These are phyloP conservation scores for Noctua comes DNA, from an alignment of 2,888 invertebrate species.

Conservation along the genomic window DNA sequence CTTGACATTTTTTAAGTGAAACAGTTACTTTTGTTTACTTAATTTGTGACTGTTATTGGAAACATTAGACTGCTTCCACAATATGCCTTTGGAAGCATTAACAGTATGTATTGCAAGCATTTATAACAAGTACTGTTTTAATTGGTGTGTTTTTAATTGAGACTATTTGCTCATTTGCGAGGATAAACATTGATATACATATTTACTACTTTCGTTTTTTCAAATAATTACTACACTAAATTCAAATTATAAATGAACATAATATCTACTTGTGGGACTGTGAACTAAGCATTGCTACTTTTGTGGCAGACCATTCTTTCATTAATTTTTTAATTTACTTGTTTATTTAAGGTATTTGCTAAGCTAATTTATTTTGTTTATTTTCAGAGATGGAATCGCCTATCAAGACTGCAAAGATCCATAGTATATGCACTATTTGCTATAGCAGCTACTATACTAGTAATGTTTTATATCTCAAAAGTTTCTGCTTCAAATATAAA, in stretches of 20 bases:
- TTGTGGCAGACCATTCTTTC: background rate
- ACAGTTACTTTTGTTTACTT: background rate
- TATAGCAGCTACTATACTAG: constrained; percentile 90
- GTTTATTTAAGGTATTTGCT: background rate
- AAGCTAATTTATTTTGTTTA: background rate
- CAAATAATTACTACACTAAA: background rate
- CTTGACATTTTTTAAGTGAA: background rate
- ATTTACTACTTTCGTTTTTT: background rate
- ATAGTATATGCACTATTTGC: constrained; percentile 92
- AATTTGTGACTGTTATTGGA: constrained; percentile 19
- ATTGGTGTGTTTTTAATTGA: background rate
- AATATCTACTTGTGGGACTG: background rate
- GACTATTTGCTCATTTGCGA: background rate
- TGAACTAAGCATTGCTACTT: background rate
- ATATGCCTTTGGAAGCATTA: constrained; percentile 16
- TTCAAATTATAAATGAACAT: background rate
- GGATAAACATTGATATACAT: background rate
- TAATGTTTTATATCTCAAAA: constrained; percentile 90
- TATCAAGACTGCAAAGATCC: constrained; percentile 95
- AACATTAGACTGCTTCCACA: background rate
- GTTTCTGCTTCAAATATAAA: constrained; percentile 70
- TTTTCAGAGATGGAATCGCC: constrained; percentile 95
- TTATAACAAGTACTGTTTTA: background rate
- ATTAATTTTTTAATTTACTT: background rate
- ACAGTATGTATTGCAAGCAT: constrained; percentile 26